phyloP scores from a whole-genome alignment of 1,140 invertebrate genomes.

The Bombus polaris region DNA sequence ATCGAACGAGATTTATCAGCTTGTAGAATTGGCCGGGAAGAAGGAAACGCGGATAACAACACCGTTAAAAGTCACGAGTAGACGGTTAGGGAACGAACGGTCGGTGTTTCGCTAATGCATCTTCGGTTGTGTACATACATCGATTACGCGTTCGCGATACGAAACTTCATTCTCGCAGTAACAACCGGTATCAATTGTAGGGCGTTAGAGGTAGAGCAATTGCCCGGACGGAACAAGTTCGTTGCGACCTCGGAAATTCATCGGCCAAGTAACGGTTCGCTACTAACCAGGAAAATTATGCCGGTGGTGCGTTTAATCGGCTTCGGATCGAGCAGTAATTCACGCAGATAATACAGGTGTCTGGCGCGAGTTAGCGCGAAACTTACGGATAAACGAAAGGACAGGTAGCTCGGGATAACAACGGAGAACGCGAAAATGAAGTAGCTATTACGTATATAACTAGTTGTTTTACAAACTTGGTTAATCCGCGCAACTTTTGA shows the following conservation, averaged over 20 bases:
- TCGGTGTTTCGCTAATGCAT: neutral
- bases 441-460: conserved; percentile 60
- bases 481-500: conserved; percentile 56
- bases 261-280: neutral
- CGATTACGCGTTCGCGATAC: neutral
- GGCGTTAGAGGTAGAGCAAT: neutral
- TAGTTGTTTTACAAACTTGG: conserved; percentile 65
- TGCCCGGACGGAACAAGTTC: neutral
- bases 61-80: neutral
- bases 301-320: conserved; percentile 22
- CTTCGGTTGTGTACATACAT: neutral
- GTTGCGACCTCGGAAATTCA: neutral
- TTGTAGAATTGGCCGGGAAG: neutral
- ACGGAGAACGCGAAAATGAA: conserved; percentile 47
- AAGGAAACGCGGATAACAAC: neutral
- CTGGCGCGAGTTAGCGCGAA: neutral
- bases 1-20: neutral
- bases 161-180: neutral
- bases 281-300: conserved; percentile 1
- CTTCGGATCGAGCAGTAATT: conserved; percentile 23
- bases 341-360: conserved; percentile 29
- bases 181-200: neutral
- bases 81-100: neutral
- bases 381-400: conserved; percentile 3
- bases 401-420: neutral